Conservation (phyloP, 2,113 vertebrate species). For the Tragelaphus strepsiceros region DNA sequence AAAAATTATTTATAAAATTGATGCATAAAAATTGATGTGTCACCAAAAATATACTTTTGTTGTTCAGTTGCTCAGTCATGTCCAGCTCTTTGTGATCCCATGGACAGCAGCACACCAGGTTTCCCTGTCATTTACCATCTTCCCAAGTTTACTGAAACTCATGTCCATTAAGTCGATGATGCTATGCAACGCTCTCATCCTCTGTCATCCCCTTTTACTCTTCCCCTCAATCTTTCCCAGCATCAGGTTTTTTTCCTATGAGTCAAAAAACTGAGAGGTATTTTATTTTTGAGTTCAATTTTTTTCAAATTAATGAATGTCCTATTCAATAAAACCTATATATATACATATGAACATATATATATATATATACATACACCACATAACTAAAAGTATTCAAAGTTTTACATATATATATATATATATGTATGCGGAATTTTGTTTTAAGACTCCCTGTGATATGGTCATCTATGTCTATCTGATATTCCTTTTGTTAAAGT, state of each 20-base stretch:
- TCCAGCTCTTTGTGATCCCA: background rate
- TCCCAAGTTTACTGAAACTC: background rate
- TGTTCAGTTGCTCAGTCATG: background rate
- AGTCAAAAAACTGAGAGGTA: background rate
- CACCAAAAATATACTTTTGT: background rate
- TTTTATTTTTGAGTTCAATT: background rate
- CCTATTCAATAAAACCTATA: background rate
- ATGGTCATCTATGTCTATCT: background rate
- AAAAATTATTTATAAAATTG: background rate
- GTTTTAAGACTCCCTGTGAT: background rate
- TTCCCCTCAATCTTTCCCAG: background rate
- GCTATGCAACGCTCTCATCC: background rate
- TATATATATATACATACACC: background rate
- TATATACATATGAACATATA: background rate
- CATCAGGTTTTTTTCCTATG: background rate
- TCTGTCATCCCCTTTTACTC: background rate
- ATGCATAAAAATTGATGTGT: background rate
- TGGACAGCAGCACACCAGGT: background rate
- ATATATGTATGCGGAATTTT: background rate
- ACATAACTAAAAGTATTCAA: background rate
- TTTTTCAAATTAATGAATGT: background rate
- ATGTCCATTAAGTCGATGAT: background rate
- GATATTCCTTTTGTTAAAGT: background rate
- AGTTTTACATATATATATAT: background rate
- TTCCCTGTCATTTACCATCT: background rate